A percentile compares a stretch with the other conserved stretches of the same genome.
These are phyloP conservation scores for Daphoenositta chrysoptera DNA, from an alignment of 2,113 vertebrate species.

Conservation along the genomic window DNA sequence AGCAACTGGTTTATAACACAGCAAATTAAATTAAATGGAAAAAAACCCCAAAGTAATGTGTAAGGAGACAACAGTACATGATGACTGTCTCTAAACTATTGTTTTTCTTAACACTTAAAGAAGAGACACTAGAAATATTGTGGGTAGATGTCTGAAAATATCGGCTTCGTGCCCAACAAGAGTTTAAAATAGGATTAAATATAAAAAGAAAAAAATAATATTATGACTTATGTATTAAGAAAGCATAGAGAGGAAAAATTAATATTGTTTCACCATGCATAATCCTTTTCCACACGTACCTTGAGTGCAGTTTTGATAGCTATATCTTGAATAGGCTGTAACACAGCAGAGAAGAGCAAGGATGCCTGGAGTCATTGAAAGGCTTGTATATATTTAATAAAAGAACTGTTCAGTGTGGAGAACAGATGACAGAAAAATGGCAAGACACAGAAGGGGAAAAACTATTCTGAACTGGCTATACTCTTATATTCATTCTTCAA, in stretches of 20 bases:
- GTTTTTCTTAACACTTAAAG: neutral
- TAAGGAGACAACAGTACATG: neutral
- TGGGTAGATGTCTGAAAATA: neutral
- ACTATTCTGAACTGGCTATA: neutral
- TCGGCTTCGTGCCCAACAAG: neutral
- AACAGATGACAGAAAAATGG: neutral
- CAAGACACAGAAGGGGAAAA: neutral
- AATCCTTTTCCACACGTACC: neutral
- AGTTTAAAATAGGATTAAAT: neutral
- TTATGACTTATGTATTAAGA: neutral
- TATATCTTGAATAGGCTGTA: neutral
- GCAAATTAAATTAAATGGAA: neutral
- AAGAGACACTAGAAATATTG: neutral
- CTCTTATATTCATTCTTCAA: neutral
- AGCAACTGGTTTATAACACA: neutral
- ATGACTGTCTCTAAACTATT: neutral
- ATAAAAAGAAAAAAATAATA: neutral
- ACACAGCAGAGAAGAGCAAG: neutral
- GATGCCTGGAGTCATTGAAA: neutral
- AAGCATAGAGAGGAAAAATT: neutral
- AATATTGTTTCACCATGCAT: neutral
- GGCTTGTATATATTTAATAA: neutral
- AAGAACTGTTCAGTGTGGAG: neutral
- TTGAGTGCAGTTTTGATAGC: neutral
- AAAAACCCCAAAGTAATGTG: rapidly evolving